Evolutionary conservation across 2,113 vertebrate genomes (phyloP), one percentile per base, ranked within the genome.

Genomic region (Rhinogobius similis): DNA sequence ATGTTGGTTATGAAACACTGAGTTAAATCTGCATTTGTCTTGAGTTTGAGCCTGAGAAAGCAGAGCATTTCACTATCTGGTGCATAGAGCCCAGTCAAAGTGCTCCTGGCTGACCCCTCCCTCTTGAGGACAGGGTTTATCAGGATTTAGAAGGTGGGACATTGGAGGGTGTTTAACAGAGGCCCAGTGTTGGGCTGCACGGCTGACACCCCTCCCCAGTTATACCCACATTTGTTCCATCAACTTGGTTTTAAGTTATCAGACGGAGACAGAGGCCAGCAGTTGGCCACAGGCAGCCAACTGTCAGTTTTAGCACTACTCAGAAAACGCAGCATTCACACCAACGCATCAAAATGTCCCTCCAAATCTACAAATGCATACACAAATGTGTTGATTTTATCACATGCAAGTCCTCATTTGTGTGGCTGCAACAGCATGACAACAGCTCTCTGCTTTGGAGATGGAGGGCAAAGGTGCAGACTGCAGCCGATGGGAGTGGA

Each of bases 81-180:
- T 11, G 67, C 13, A 55, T 7, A 36, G n/a, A 66, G 24, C 20
- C 2, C 12, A 65, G 38, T 16, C n/a, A 59, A 24, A 61, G 24
- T 26, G 36, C 70, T 63, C 24, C 50, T 63, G 41, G 58, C 65
- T 69, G 65, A 66, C 55, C 67, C 13, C 27, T 70, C 11, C 59
- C 50, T 66, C 66, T 72, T 76, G 62, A 82, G 73, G 76, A 78
- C 79, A 86, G 79, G 77, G 72, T 84, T 90, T 87, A 86, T 86
- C 75, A 62, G 83, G 85, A 82, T 86, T 82, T 86, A 75, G 71
- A 75, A 78, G 81, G 77, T 62, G 67, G 79, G 61, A 67, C 84
- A 82, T 70, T 36, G 65, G 77, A 75, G 73, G 71, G 66, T 67
- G 65, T 83, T 81, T 79, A 84, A 76, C 76, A 84, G 82, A 79